Evolutionary conservation across 2,113 vertebrate genomes (phyloP).

Genomic region (Thymallus thymallus): DNA sequence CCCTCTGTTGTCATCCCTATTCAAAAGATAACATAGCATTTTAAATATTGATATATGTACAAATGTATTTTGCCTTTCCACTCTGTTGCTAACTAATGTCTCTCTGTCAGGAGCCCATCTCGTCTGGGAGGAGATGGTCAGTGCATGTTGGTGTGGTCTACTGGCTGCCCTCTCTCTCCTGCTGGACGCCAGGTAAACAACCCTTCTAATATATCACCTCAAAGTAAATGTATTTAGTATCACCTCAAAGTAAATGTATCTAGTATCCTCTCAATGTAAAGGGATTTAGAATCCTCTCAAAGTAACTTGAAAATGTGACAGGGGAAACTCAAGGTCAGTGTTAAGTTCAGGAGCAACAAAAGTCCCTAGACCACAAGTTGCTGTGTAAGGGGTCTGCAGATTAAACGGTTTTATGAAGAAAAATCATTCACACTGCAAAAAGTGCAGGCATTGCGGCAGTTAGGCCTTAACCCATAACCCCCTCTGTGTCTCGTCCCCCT

Average conservation of each 20-base stretch:
- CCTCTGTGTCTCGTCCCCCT: background rate
- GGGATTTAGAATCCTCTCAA: no score
- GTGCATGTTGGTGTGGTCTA: constrained; percentile 95
- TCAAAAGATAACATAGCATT: constrained; percentile 15
- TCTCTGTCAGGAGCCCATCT: constrained; percentile 78
- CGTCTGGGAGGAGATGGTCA: constrained; percentile 99
- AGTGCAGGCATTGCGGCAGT: background rate
- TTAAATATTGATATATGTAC: background rate
- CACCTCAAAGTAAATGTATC: no score
- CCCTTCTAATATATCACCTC: no score
- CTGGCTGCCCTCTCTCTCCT: constrained; percentile 94
- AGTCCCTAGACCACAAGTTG: no score
- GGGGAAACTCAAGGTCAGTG: no score
- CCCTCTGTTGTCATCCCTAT: constrained; percentile 4
- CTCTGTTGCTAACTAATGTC: constrained; percentile 18
- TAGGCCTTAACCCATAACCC: background rate
- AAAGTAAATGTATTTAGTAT: no score
- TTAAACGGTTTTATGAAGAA: no score
- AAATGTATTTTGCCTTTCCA: background rate
- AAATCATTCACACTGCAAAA: no score
- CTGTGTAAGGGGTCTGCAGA: no score
- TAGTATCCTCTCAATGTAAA: no score
- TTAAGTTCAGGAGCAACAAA: no score
- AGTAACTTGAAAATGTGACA: no score
- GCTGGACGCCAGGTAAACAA: constrained; percentile 90